Evolutionary conservation across 64 coral and sea anemone genomes (phyloP).

Genomic region (Pachyseris speciosa): DNA sequence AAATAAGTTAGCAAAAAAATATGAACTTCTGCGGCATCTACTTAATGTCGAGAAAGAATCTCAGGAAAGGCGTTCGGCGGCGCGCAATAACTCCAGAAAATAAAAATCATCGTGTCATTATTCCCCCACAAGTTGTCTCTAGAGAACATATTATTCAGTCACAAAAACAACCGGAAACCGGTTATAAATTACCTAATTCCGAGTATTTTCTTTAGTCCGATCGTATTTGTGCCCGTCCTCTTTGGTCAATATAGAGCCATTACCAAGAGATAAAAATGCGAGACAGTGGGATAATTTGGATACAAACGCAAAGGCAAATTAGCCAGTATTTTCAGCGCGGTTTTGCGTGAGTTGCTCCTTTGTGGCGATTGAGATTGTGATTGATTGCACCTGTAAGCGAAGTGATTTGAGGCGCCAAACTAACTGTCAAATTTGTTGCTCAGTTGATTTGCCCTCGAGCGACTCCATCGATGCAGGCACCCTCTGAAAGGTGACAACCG

Average conservation of each 20-base stretch:
- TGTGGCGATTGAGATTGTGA: background rate
- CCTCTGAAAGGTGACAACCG: background rate
- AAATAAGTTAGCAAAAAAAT: background rate
- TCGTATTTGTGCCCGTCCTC: background rate
- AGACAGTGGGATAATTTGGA: slow-evolving; percentile 1
- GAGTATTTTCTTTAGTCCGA: slow-evolving; percentile 17
- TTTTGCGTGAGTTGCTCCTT: slow-evolving; percentile 56
- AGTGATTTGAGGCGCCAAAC: slow-evolving; percentile 2
- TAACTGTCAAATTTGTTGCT: slow-evolving; percentile 40
- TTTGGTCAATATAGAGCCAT: background rate
- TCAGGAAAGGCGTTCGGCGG: background rate
- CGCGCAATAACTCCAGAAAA: background rate
- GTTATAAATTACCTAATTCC: slow-evolving; percentile 44
- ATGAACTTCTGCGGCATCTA: background rate
- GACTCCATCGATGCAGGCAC: background rate
- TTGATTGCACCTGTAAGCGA: slow-evolving; percentile 24
- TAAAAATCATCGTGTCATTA: background rate
- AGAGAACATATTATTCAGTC: background rate
- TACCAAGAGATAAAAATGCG: slow-evolving; percentile 14
- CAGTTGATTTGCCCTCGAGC: slow-evolving; percentile 31
- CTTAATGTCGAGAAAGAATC: background rate
- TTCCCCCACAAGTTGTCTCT: background rate
- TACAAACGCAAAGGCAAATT: slow-evolving; percentile 14
- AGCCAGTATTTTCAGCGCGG: background rate
- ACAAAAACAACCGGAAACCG: slow-evolving; percentile 44